Percentiles rank a stretch among this genome's conserved stretches.
These are phyloP conservation scores for Heliconius melpomene DNA, from an alignment of 1,140 invertebrate genomes.

Conservation along the genomic window DNA sequence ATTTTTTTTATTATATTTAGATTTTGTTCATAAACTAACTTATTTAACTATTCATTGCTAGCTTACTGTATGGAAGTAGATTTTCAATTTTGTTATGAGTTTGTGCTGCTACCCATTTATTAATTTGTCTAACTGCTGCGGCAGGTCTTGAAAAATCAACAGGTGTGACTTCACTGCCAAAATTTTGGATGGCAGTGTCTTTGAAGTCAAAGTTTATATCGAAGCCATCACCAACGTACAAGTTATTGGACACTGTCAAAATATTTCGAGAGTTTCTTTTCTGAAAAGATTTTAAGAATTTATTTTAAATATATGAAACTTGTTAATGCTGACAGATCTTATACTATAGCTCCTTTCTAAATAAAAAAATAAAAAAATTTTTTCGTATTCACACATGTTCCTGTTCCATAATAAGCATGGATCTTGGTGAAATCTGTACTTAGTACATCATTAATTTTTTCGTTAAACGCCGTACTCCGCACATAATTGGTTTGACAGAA, in stretches of 20 bases:
- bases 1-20: too few relatives aligned
- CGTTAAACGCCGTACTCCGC: too few relatives aligned
- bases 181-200: constrained; percentile 51
- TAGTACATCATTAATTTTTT: not conserved
- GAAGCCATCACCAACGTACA: constrained; percentile 58
- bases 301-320: constrained; percentile 39
- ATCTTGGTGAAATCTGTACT: not conserved
- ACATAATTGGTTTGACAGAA: too few relatives aligned
- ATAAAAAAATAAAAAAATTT: too few relatives aligned
- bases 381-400: too few relatives aligned
- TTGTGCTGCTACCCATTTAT: constrained; percentile 83
- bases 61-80: constrained; percentile 81
- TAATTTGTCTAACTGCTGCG: constrained; percentile 78
- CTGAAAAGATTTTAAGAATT: constrained; percentile 45
- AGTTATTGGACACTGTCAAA: constrained; percentile 57
- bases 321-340: not conserved
- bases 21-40: not conserved
- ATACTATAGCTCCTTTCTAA: too few relatives aligned
- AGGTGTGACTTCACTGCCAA: constrained; percentile 57
- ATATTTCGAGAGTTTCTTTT: constrained; percentile 60
- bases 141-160: constrained; percentile 79
- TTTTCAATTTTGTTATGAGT: constrained; percentile 84
- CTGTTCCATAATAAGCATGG: too few relatives aligned
- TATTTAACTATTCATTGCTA: not conserved
- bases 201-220: constrained; percentile 56